Conservation (phyloP, 2,113 vertebrate genomes). For the Artemisiospiza belli region DNA sequence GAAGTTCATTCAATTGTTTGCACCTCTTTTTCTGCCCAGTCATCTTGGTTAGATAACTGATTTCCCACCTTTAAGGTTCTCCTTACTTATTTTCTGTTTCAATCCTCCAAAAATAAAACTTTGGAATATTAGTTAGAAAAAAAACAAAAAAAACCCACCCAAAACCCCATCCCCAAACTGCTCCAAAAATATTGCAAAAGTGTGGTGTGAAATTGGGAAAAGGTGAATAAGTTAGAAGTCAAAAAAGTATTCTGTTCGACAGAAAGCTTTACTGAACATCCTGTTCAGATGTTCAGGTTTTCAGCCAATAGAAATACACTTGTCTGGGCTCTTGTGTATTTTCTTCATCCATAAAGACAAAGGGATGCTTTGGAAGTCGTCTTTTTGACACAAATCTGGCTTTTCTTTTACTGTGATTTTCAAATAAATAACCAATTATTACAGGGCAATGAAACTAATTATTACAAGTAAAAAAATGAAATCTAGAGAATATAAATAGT, state of each 20-base stretch:
- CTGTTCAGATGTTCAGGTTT: neutral
- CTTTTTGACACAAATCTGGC: neutral
- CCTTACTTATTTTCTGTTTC: neutral
- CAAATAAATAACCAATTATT: neutral
- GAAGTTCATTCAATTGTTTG: neutral
- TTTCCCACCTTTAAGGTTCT: neutral
- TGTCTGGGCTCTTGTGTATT: neutral
- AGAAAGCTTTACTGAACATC: neutral
- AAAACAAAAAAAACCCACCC: neutral
- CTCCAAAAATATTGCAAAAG: neutral
- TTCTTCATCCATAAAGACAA: neutral
- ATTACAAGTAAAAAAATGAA: neutral
- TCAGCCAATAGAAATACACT: neutral
- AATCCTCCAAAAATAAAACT: neutral
- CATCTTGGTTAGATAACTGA: neutral
- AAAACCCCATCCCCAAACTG: accelerated
- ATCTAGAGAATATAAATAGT: neutral
- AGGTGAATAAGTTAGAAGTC: neutral
- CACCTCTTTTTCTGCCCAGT: neutral
- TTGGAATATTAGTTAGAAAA: neutral
- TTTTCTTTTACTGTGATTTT: neutral
- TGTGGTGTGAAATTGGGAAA: neutral
- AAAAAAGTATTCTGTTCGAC: neutral
- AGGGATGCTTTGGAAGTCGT: neutral
- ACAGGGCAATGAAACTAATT: neutral